phyloP scores from a whole-genome alignment of 23 tunicate genomes.

The Aplidium turbinatum region DNA sequence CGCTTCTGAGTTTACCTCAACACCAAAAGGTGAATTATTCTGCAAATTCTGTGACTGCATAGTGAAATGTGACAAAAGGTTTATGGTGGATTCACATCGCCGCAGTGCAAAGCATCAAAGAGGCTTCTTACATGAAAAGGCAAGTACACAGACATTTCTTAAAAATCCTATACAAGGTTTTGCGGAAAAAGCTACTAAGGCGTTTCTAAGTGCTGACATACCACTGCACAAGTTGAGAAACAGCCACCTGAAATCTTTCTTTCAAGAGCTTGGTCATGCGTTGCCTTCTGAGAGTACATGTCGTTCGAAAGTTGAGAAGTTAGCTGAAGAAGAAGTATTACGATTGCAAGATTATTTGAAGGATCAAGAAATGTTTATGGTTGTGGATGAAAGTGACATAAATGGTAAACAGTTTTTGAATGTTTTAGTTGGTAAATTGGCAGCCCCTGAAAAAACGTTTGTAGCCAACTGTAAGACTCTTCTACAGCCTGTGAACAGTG shows the following conservation, averaged over 20 bases:
- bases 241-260: constrained; percentile 10
- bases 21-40: constrained; percentile 8
- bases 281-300: constrained; percentile 36
- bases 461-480: constrained; percentile 25
- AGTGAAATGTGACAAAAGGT: constrained; percentile 18
- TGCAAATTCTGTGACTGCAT: constrained; percentile 20
- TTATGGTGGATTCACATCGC: constrained; percentile 14
- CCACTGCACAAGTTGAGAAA: constrained; percentile 28
- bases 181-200: constrained; percentile 28
- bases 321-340: constrained; percentile 4
- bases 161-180: background rate
- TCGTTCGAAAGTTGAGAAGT: constrained; percentile 21
- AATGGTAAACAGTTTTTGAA: constrained; percentile 21
- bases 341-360: constrained; percentile 17
- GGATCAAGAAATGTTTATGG: constrained; percentile 25
- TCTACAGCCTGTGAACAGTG: background rate
- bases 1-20: background rate
- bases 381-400: constrained; percentile 25
- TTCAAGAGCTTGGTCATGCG: constrained; percentile 23
- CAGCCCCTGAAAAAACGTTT: background rate
- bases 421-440: constrained; percentile 21
- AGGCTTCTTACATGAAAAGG: background rate
- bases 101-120: constrained; percentile 16
- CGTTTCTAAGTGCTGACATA: constrained; percentile 36
- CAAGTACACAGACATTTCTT: background rate